phyloP scores from a whole-genome alignment of 2,797 vertebrate genomes.

The Huso huso region DNA sequence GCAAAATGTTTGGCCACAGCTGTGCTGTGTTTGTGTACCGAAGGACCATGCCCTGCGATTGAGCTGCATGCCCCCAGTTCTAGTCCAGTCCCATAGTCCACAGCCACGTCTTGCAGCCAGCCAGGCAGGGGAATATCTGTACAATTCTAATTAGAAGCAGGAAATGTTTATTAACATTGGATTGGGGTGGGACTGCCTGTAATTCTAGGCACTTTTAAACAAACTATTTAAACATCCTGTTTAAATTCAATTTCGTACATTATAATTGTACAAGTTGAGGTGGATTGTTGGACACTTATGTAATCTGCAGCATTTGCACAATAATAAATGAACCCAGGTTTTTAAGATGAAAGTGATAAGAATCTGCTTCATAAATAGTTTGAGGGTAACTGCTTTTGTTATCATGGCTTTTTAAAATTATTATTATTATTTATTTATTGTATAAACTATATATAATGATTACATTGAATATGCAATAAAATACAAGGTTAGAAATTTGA shows the following conservation, averaged over 20 bases:
- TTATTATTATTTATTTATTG: no score
- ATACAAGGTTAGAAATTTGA: no score
- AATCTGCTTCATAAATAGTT: no score
- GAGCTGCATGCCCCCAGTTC: no score
- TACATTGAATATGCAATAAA: no score
- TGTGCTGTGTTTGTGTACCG: no score
- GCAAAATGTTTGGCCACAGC: no score
- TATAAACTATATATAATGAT: no score
- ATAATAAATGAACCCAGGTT: constrained; percentile 13
- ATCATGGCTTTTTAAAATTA: no score
- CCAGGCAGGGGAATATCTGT: constrained; percentile 52
- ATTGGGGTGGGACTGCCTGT: constrained; percentile 69
- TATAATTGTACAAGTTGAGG: constrained; percentile 39
- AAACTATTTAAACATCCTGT: constrained; percentile 81
- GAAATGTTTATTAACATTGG: constrained; percentile 81
- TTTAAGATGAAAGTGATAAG: neutral
- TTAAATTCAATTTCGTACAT: constrained; percentile 67
- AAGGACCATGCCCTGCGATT: no score
- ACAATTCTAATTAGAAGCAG: constrained; percentile 74
- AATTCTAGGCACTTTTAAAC: constrained; percentile 78
- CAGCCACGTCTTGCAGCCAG: constrained; percentile 9
- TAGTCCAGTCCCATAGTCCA: no score
- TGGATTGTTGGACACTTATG: constrained; percentile 43
- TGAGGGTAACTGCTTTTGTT: no score
- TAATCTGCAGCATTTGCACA: constrained; percentile 30